Base-by-base conservation (phyloP, 2,888 invertebrate species). In the Cancer borealis region DNA sequence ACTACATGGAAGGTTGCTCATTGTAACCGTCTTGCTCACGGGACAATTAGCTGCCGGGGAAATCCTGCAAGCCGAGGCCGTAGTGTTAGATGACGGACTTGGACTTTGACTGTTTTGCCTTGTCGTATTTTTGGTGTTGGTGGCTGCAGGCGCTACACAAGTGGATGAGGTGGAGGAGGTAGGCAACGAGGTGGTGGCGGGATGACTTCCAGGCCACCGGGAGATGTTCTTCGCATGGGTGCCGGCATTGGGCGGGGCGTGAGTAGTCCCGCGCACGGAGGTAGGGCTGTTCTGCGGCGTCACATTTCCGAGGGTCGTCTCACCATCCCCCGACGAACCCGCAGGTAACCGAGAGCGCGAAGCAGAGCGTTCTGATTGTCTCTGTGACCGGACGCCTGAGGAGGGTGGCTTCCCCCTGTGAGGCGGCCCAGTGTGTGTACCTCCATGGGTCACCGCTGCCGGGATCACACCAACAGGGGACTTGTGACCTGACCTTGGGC, bases 391-490 rank as follows among this genome's bases (percentile, higher is more conserved):
- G 47, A 84, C 84, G 17, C 94, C 94, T n/a, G 94, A 92, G 12
- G 94, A 87, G 21, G 94, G 94, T 0, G 94, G 94, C 45, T 94
- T 94, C 30, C 93, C 93, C 39, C 94, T 92, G 60, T 94, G 92
- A 39, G 45, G 39, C 14, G 90, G 87, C 26, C 54, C 92, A 90
- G 84, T 30, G 17, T 88, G 90, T 60, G 94, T 45, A 39, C 60
- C 87, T 84, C 47, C 26, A 49, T 90, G 89, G 39, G 84, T 39
- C 66, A 66, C 49, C 49, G 30, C 89, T 12, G 90, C 45, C 26
- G 90, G 94, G 17, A 84, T 91, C n/a, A 60, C 90, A 87, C 66
- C 84, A n/a, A 73, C 54, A 66, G 93, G 45, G 60, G 79, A 46
- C 66, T 91, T 93, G 47, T 93, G 87, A 30, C 60, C 88, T 12